Base-by-base conservation (phyloP, 1,140 invertebrate species). In the Pemphigus obesinymphae region DNA sequence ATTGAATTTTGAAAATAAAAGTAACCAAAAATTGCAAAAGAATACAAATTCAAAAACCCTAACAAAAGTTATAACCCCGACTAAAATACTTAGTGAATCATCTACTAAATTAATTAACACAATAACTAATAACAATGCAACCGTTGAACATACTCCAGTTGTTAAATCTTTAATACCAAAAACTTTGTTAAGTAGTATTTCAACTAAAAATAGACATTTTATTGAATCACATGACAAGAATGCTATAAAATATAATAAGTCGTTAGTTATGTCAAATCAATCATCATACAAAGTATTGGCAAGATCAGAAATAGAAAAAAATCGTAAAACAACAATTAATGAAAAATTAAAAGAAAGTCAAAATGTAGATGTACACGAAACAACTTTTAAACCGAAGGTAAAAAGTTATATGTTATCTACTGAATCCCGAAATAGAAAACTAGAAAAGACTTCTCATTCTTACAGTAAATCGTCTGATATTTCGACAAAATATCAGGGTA, bases 341-440 rank as follows among this genome's bases (percentile, higher is more conserved):
- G 70, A 73, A 73, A 48, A 31, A 31, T 31, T 73, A 73, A 73
- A 73, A 50, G 50, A 48, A 11, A 50, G 20, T 8, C 26, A 50
- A 31, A 26, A 31, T n/a, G 0, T 13, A 1, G 26, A 73, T 6
- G 0, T n/a, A 73, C 29, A 43, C 10, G 45, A 50, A 50, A 20
- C 8, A 20, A 5, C 8, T 31, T 10, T 45, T 0, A 73, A n/a
- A n/a, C 29, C 70, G 20, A 73, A 50, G 50, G 0, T 73, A 11
- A 72, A 82, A 61, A 75, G 55, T 58, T 61, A 82, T 75, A 73
- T 70, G 82, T 17, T 13, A 6, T 45, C 66, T 50, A 73, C 70
- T 26, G 43, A 83, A 82, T 83, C 63, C 20, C 26, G 72, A 29
- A 45, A 82, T 31, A 40, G 58, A 53, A 75, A 76, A 70, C 0